Conservation (phyloP, 2,113 vertebrate genomes). For the Hemiprocne comata region DNA sequence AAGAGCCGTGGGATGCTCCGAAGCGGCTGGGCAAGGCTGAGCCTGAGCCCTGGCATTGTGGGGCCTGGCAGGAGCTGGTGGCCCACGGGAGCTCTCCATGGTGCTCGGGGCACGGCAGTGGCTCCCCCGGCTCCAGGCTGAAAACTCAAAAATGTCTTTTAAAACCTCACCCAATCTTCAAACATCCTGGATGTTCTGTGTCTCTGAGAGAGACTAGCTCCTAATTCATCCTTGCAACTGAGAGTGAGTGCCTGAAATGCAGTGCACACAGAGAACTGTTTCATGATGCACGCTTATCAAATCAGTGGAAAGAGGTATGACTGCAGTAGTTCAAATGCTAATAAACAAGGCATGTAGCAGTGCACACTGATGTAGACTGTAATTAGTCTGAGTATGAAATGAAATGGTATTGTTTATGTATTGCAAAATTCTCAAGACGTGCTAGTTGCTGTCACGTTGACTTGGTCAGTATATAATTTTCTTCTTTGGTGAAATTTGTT, state of each 20-base stretch:
- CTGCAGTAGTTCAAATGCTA: neutral
- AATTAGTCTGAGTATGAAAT: neutral
- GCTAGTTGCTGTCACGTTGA: neutral
- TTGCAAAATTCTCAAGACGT: neutral
- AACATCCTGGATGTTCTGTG: neutral
- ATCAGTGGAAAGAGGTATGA: neutral
- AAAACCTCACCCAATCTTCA: neutral
- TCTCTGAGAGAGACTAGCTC: neutral
- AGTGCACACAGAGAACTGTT: neutral
- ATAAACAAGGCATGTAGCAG: neutral
- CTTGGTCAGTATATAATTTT: neutral
- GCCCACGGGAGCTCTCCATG: neutral
- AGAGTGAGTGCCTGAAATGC: neutral
- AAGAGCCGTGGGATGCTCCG: neutral
- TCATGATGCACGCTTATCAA: rapidly evolving
- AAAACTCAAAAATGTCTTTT: neutral
- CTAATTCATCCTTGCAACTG: neutral
- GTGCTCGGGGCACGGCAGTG: rapidly evolving
- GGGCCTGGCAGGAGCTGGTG: rapidly evolving
- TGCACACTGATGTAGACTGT: neutral
- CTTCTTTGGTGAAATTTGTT: neutral
- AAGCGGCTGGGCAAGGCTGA: neutral
- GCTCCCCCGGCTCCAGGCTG: rapidly evolving
- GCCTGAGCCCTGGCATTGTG: rapidly evolving
- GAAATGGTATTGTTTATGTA: neutral